These are phyloP conservation scores for Condylura cristata DNA, from an alignment of 2,113 vertebrate genomes.

Conservation along the genomic window DNA sequence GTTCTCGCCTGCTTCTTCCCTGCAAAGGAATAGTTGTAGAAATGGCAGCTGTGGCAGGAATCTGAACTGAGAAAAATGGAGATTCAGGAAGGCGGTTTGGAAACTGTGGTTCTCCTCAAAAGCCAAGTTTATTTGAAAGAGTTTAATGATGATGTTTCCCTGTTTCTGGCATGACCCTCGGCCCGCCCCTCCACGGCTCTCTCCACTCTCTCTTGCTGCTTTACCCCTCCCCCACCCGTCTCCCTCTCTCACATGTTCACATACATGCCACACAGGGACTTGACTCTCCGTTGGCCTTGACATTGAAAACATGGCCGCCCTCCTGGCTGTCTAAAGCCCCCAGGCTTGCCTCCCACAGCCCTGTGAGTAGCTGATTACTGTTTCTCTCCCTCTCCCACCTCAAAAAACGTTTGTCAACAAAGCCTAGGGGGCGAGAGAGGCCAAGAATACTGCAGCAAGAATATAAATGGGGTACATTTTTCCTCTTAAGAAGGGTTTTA, in stretches of 20 bases:
- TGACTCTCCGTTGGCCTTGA: slow-evolving; percentile 39
- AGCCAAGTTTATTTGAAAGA: slow-evolving; percentile 35
- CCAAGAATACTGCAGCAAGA: slow-evolving; percentile 36
- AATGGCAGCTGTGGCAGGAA: neutral
- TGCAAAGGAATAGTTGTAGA: neutral
- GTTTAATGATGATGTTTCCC: neutral
- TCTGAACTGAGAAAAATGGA: neutral
- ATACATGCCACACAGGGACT: neutral
- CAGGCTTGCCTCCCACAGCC: accelerated
- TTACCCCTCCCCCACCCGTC: accelerated
- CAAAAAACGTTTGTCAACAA: slow-evolving; percentile 43
- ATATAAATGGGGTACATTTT: slow-evolving; percentile 47
- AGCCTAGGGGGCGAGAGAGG: neutral
- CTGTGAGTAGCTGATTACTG: neutral
- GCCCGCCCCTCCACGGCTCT: neutral
- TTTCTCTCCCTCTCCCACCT: slow-evolving; percentile 15
- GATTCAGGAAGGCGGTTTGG: neutral
- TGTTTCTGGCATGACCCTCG: neutral
- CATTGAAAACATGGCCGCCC: slow-evolving; percentile 23
- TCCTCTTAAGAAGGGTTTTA: slow-evolving; percentile 40
- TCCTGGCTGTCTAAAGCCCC: slow-evolving; percentile 26
- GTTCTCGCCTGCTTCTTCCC: neutral
- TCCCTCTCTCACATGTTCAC: accelerated
- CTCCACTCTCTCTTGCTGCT: accelerated
- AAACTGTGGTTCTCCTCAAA: neutral